Percentiles rank a stretch among this genome's conserved stretches.
phyloP scores from a whole-genome alignment of 1,140 invertebrate species.

The Palaemon carinicauda region DNA sequence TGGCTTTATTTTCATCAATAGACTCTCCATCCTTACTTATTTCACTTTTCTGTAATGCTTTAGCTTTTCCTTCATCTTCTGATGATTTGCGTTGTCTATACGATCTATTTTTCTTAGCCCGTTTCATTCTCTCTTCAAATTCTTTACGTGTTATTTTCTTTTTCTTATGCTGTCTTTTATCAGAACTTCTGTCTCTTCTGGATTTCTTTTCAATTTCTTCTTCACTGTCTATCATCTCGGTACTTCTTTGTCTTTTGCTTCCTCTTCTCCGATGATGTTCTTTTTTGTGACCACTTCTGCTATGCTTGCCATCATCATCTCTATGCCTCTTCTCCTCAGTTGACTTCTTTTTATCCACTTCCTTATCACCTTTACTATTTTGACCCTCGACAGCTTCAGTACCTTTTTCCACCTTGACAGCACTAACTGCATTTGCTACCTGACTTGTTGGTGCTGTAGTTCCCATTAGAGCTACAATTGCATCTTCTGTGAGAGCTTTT shows the following conservation, averaged over 20 bases:
- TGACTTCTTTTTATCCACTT: neutral
- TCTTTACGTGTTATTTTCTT: constrained; percentile 58
- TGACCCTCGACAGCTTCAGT: neutral
- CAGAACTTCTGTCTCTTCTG: constrained; percentile 60
- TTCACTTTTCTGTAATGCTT: too few relatives aligned
- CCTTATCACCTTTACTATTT: neutral
- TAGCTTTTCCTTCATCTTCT: constrained; percentile 51
- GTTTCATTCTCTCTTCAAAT: constrained; percentile 57
- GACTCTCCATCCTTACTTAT: neutral
- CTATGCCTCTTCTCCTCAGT: constrained; percentile 7
- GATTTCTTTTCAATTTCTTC: constrained; percentile 26
- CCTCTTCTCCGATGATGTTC: too few relatives aligned
- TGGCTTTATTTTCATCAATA: neutral
- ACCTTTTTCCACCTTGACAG: neutral
- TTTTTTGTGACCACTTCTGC: neutral
- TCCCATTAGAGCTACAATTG: constrained; percentile 35
- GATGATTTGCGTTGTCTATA: constrained; percentile 56
- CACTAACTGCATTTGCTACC: neutral
- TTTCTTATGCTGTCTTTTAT: constrained; percentile 41
- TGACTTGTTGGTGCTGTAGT: constrained; percentile 20
- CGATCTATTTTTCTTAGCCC: constrained; percentile 53
- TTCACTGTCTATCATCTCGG: neutral
- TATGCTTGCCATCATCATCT: neutral
- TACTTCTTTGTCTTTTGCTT: neutral
- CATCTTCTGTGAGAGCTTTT: constrained; percentile 28